These are phyloP conservation scores for Dissostichus mawsoni DNA, from an alignment of 2,113 vertebrate species.

Conservation along the genomic window DNA sequence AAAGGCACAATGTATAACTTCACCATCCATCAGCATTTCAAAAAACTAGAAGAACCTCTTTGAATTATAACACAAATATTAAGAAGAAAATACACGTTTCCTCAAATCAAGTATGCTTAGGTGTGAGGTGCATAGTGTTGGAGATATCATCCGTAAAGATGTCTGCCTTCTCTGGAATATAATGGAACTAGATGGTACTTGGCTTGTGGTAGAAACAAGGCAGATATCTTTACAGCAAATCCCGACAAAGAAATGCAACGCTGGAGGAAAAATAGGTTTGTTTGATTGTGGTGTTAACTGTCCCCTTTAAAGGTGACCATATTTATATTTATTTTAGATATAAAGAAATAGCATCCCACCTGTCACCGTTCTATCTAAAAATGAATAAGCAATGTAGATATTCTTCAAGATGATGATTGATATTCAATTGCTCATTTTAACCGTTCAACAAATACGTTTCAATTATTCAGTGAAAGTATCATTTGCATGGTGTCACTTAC, in stretches of 20 bases:
- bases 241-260: no score
- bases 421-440: conserved; percentile 21
- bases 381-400: background rate
- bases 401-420: background rate
- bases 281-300: no score
- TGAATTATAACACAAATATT: background rate
- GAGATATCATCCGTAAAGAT: no score
- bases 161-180: no score
- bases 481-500: background rate
- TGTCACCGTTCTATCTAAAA: background rate
- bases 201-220: no score
- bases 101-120: no score
- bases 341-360: background rate
- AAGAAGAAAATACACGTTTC: background rate
- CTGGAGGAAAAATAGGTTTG: no score
- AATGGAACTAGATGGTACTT: no score
- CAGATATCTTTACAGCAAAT: no score
- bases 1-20: background rate
- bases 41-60: no score
- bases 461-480: background rate
- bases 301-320: background rate
- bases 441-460: background rate
- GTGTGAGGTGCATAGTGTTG: no score
- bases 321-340: no score
- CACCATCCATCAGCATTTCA: background rate